Base-by-base conservation (phyloP, 53 echinoderm and acorn worm species). In the Holothuria leucospilota region DNA sequence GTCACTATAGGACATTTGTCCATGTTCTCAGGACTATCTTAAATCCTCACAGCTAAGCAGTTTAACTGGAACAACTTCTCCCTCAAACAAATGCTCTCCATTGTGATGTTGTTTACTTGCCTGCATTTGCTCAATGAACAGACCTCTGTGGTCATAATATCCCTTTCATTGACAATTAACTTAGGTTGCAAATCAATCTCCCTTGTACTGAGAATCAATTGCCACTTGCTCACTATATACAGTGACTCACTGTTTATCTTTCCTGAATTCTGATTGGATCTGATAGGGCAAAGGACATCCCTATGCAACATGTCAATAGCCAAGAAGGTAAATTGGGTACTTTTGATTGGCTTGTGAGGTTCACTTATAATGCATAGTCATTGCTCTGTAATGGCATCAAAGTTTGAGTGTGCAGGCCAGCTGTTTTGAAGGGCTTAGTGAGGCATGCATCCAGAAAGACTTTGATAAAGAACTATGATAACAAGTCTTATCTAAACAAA, bases 181-280 rank as follows among this genome's bases (percentile, higher is more conserved):
- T 68, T 68, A 30, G 70, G 29, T 20, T 75, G 28, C 46, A 75
- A 25, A 75, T 75, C 75, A 75, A 75, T 75, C 75, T 56, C 56
- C 18, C 16, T 56, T 56, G 56, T 56, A 56, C 56, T 56, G 6
- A 56, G 56, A 56, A 56, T 56, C 56, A 56, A 56, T 56, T 56
- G 56, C 56, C 56, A 56, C 18, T 56, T 56, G 56, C 56, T 56
- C 9, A 9, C 75, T 38, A 52, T 49, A 75, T 26, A 75, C 11
- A 75, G n/a, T 75, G 75, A 75, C 75, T 75, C 75, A 75, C 52
- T 75, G 75, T 75, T 75, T 75, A 75, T 75, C 49, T 75, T 15
- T 49, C 25, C 21, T 51, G 27, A 8, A 24, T 27, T 51, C 26
- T 13, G 52, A 75, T 75, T 25, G 75, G 75, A 51, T 75, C 14